Conservation (phyloP, 2,797 vertebrate genomes). For the Melanotaenia maccullochi region DNA sequence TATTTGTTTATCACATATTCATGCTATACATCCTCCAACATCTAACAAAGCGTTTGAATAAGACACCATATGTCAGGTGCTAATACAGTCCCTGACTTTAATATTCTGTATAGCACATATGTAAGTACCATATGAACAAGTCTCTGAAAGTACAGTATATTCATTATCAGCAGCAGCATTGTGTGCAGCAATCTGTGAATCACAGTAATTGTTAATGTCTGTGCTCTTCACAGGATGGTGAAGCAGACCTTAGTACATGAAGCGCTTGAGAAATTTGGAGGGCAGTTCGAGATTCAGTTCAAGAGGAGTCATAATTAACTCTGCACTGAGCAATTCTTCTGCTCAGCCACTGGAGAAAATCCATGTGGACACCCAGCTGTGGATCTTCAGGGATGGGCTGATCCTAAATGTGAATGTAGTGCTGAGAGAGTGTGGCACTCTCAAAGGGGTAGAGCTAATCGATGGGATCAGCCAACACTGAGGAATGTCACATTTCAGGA, state of each 20-base stretch:
- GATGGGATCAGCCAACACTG: background rate
- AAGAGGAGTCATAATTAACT: slow-evolving; percentile 33
- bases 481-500: background rate
- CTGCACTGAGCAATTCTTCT: slow-evolving; percentile 16
- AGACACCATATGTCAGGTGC: background rate
- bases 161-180: slow-evolving; percentile 6
- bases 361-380: slow-evolving; percentile 35
- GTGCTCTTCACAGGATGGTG: slow-evolving; percentile 6
- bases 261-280: slow-evolving; percentile 24
- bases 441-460: slow-evolving; percentile 7
- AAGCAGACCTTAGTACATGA: slow-evolving; percentile 21
- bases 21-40: background rate
- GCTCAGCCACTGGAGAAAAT: slow-evolving; percentile 38
- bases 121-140: slow-evolving; percentile 10
- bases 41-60: slow-evolving; percentile 4
- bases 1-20: background rate
- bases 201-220: slow-evolving; percentile 16
- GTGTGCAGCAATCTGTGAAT: slow-evolving; percentile 26
- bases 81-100: background rate
- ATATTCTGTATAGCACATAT: slow-evolving; percentile 1
- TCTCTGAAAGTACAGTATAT: slow-evolving; percentile 10
- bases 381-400: slow-evolving; percentile 13
- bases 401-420: slow-evolving; percentile 24
- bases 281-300: slow-evolving; percentile 20
- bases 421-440: slow-evolving; percentile 3